phyloP scores from a whole-genome alignment of 2,888 invertebrate genomes.

The Matsumyia berberina region DNA sequence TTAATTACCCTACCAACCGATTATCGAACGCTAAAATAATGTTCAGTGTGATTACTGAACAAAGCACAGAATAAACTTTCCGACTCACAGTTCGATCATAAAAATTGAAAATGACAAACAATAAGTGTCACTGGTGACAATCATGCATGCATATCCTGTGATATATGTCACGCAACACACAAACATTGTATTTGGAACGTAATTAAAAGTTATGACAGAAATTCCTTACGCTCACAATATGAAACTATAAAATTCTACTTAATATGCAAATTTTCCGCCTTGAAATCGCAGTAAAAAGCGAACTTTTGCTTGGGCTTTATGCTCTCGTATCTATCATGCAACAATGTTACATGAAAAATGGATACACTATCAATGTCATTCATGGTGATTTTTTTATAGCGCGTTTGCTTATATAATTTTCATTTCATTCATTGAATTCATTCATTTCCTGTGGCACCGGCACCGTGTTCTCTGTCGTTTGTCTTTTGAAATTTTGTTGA shows the following conservation, averaged over 20 bases:
- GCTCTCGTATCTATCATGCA: constrained; percentile 49
- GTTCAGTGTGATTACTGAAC: constrained; percentile 31
- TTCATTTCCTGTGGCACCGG: constrained; percentile 61
- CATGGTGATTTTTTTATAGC: constrained; percentile 35
- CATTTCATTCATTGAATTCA: constrained; percentile 73
- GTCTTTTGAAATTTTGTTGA: constrained; percentile 34
- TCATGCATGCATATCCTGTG: constrained; percentile 3
- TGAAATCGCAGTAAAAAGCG: constrained; percentile 59
- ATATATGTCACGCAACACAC: constrained; percentile 22
- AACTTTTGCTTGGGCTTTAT: constrained; percentile 49
- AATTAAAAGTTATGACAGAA: constrained; percentile 28
- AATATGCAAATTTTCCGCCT: constrained; percentile 67
- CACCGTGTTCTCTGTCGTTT: constrained; percentile 15
- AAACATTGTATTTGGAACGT: constrained; percentile 35
- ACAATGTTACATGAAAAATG: constrained; percentile 61
- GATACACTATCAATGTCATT: constrained; percentile 59
- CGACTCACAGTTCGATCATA: too few species aligned
- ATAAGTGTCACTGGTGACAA: constrained; percentile 9
- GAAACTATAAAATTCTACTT: constrained; percentile 56
- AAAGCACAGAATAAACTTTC: constrained; percentile 14
- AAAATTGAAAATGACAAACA: constrained; percentile 3
- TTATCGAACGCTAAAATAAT: constrained; percentile 43
- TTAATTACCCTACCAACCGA: constrained; percentile 46
- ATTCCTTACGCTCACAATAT: constrained; percentile 38
- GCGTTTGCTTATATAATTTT: constrained; percentile 56